Base-by-base conservation (phyloP, 2,888 invertebrate genomes). In the Melolontha melolontha region DNA sequence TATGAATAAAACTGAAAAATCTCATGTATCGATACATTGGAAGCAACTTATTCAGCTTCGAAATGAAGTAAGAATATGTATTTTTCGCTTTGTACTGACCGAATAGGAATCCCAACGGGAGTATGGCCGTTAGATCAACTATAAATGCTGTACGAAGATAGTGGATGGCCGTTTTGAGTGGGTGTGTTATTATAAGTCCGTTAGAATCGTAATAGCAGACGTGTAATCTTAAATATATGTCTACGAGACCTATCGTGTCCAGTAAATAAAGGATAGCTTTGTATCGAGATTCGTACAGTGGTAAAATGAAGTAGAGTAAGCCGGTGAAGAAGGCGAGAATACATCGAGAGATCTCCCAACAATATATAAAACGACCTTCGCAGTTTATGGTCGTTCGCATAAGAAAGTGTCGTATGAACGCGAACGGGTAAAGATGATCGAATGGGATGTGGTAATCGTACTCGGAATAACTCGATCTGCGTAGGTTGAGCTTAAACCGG, bases 191-290 rank as follows among this genome's bases (percentile, higher is more conserved):
- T 8, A 86, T 73, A 12, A 87, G 69, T 0, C 84, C 85, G 14
- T 79, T 78, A 0, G 85, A 79, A 49, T 86, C 80, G 73, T 86
- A 87, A 70, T 84, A 87, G 0, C 84, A 85, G 0, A 87, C 83
- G 63, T 87, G 86, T 0, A 84, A 73, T 83, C 86, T 84, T 10
- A 87, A 74, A 6, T 85, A 39, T 0, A 87, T 72, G 49, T 87
- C 86, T 1, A 84, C 2, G 54, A 84, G 84, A 1, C 76, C 75
- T 0, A 64, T 68, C 1, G 67, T 5, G 66, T 76, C 75, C 1
- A 73, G 52, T 5, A 67, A 16, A 4, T 70, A 40, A 10, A 86
- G 71, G 2, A 83, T 29, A 12, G 34, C 12, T 22, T 16, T 49
- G 22, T 63, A 63, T 16, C 14, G 11, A 7, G 49, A 57, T 17